A percentile compares a stretch with the other conserved stretches of the same genome.
Evolutionary conservation across 2,888 invertebrate species (phyloP).

Genomic region (Tetrapedia diversipes): DNA sequence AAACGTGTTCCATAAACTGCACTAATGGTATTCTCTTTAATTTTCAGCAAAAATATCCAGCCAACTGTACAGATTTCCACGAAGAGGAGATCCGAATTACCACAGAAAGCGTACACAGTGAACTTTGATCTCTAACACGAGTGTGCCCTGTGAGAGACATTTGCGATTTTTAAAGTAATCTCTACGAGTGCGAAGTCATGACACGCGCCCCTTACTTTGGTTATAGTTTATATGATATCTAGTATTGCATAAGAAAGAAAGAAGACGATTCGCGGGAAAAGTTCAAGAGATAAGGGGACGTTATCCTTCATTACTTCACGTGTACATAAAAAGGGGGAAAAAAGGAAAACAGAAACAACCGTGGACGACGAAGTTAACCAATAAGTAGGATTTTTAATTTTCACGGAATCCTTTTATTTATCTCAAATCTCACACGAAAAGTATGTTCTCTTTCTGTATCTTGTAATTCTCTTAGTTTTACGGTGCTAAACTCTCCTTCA

Average conservation of each 20-base stretch:
- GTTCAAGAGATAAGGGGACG: not conserved
- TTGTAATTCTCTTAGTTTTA: not conserved
- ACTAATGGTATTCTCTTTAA: not conserved
- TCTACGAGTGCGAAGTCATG: not conserved
- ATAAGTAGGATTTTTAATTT: slow-evolving; percentile 9
- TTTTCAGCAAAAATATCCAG: slow-evolving; percentile 87
- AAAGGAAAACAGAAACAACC: too few species aligned
- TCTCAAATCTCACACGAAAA: not conserved
- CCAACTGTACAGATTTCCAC: slow-evolving; percentile 91
- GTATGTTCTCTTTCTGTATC: not conserved
- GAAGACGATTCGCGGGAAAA: not conserved
- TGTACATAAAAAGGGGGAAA: slow-evolving; percentile 49
- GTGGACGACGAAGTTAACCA: not conserved
- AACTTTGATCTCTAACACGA: slow-evolving; percentile 86
- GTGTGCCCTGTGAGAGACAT: slow-evolving; percentile 50
- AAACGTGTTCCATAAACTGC: too few species aligned
- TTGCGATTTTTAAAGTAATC: slow-evolving; percentile 22
- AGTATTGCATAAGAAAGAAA: too few species aligned
- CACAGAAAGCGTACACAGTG: slow-evolving; percentile 92
- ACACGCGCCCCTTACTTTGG: not conserved
- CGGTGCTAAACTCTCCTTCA: not conserved
- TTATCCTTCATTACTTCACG: not conserved
- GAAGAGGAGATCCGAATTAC: slow-evolving; percentile 92
- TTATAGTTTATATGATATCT: slow-evolving; percentile 5
- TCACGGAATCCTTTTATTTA: slow-evolving; percentile 21